Evolutionary conservation across 2,113 vertebrate genomes (phyloP).

Genomic region (Lasiurus cinereus): DNA sequence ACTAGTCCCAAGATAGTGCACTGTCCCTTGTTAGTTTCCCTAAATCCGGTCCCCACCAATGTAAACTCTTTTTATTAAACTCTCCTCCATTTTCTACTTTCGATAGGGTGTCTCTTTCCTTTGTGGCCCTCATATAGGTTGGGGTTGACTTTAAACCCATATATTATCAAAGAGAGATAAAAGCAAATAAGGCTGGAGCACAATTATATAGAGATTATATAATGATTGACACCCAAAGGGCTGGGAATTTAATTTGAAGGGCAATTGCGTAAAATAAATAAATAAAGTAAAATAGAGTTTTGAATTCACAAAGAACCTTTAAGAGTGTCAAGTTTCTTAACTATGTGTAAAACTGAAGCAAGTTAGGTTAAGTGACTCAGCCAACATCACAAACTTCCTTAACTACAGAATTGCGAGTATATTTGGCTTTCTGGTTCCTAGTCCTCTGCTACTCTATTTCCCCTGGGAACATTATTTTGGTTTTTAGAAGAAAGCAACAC

Average conservation of each 20-base stretch:
- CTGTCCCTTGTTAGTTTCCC: background rate
- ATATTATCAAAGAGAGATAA: background rate
- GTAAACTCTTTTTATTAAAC: background rate
- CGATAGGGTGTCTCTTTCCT: background rate
- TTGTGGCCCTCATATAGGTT: background rate
- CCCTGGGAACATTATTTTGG: background rate
- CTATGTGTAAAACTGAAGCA: background rate
- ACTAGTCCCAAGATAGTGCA: background rate
- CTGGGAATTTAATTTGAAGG: background rate
- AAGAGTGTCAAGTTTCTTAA: conserved; percentile 9
- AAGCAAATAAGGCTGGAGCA: background rate
- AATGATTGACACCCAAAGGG: conserved; percentile 12
- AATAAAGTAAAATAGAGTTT: conserved; percentile 26
- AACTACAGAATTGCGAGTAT: background rate
- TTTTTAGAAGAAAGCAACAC: conserved; percentile 11
- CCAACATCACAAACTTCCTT: background rate
- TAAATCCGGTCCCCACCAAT: background rate
- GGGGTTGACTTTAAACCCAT: background rate
- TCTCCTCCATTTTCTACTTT: background rate
- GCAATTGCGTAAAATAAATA: background rate
- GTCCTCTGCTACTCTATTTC: background rate
- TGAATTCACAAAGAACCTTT: conserved; percentile 24
- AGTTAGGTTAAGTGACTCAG: background rate
- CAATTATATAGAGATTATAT: background rate
- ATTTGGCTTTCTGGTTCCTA: background rate